Evolutionary conservation across 2,888 invertebrate species (phyloP).

Genomic region (Diarsia mendica): DNA sequence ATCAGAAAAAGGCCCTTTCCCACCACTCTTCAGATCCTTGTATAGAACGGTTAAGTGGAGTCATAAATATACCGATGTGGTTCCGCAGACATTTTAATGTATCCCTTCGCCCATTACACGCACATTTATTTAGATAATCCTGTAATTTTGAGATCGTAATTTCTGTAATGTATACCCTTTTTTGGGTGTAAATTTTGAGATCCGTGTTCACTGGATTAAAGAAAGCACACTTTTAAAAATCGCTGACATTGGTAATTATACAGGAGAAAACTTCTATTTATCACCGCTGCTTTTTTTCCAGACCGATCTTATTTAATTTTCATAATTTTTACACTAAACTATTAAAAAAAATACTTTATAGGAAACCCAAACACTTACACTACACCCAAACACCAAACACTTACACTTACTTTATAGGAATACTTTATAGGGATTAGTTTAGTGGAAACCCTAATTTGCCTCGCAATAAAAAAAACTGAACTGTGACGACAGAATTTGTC

Average conservation of each 20-base stretch:
- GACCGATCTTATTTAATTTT: neutral
- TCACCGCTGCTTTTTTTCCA: neutral
- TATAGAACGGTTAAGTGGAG: constrained; percentile 62
- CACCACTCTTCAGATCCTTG: constrained; percentile 6
- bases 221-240: no score
- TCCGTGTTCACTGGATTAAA: constrained; percentile 4
- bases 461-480: neutral
- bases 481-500: neutral
- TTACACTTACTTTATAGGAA: no score
- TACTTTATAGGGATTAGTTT: no score
- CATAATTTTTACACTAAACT: no score
- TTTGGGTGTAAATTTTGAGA: constrained; percentile 48
- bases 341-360: no score
- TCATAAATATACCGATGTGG: constrained; percentile 71
- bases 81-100: constrained; percentile 74
- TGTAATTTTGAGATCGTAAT: constrained; percentile 71
- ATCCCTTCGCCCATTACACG: constrained; percentile 69
- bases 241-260: no score
- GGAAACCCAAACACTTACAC: no score
- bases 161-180: constrained; percentile 68
- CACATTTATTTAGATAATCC: constrained; percentile 76
- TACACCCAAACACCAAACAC: no score
- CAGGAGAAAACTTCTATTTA: neutral
- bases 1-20: neutral
- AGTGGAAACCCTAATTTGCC: neutral